These are phyloP conservation scores for Pachyseris speciosa DNA, from an alignment of 64 coral and sea anemone species.

Conservation along the genomic window DNA sequence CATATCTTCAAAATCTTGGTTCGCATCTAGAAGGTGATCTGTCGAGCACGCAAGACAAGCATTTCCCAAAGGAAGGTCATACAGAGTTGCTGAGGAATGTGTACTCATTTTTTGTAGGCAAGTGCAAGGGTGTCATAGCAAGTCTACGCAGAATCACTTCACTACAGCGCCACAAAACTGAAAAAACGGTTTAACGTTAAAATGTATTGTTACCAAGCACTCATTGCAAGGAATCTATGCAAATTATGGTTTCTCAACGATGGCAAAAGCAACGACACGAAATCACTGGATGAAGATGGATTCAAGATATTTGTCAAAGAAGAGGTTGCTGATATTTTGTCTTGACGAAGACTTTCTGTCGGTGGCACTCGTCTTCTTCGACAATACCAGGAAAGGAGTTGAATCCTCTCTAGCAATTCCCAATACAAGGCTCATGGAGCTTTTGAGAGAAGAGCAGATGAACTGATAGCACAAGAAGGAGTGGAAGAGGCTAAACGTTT, in stretches of 20 bases:
- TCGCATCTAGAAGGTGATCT: conserved; percentile 17
- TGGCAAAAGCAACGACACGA: background rate
- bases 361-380: conserved; percentile 16
- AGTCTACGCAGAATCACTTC: background rate
- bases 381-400: background rate
- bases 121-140: conserved; percentile 48
- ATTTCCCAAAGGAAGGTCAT: conserved; percentile 31
- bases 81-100: background rate
- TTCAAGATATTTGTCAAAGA: conserved; percentile 62
- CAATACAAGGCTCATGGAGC: conserved; percentile 17
- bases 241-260: conserved; percentile 48
- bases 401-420: conserved; percentile 49
- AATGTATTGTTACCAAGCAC: conserved; percentile 59
- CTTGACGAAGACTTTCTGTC: conserved; percentile 46
- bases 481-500: background rate
- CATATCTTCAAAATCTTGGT: conserved; percentile 30
- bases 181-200: conserved; percentile 41
- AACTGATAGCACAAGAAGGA: conserved; percentile 19
- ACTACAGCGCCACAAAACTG: background rate
- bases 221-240: conserved; percentile 72
- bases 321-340: background rate
- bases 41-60: conserved; percentile 42
- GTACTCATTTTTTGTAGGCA: conserved; percentile 30
- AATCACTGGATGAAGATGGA: background rate
- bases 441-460: conserved; percentile 20